Conservation (phyloP, 1,140 invertebrate genomes). For the Drosophila takahashii region DNA sequence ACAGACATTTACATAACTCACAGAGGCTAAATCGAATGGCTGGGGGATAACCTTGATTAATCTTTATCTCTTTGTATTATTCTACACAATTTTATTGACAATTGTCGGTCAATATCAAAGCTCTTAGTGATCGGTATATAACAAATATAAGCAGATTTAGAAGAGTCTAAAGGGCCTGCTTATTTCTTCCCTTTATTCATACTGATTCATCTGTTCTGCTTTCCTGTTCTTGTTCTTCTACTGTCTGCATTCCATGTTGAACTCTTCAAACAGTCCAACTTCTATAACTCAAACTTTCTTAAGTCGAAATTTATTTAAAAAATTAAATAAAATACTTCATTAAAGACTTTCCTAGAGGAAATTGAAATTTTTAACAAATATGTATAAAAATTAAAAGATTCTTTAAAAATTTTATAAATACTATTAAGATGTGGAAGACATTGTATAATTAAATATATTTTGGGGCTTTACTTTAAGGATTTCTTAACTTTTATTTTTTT, state of each 20-base stretch:
- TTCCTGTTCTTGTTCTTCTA: constrained; percentile 19
- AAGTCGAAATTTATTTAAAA: neutral
- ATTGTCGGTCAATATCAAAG: constrained; percentile 65
- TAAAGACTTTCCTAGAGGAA: no score
- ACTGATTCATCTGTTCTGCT: neutral
- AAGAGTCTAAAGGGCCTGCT: neutral
- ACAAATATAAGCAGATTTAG: neutral
- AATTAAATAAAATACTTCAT: no score
- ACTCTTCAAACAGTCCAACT: constrained; percentile 11
- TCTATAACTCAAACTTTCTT: neutral
- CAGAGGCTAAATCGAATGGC: constrained; percentile 22
- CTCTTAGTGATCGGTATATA: neutral
- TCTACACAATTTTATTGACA: constrained; percentile 53
- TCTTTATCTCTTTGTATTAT: constrained; percentile 12
- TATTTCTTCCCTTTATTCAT: neutral
- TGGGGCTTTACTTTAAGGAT: no score
- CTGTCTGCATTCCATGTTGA: constrained; percentile 21
- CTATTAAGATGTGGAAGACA: no score
- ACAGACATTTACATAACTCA: constrained; percentile 39
- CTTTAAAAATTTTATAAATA: no score
- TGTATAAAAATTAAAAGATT: no score
- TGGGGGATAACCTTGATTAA: constrained; percentile 45
- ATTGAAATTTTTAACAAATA: no score
- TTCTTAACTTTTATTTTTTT: no score
- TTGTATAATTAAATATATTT: no score